A percentile compares a stretch with the other conserved stretches of the same genome.
phyloP scores from a whole-genome alignment of 1,140 invertebrate species.

The Panulirus ornatus region DNA sequence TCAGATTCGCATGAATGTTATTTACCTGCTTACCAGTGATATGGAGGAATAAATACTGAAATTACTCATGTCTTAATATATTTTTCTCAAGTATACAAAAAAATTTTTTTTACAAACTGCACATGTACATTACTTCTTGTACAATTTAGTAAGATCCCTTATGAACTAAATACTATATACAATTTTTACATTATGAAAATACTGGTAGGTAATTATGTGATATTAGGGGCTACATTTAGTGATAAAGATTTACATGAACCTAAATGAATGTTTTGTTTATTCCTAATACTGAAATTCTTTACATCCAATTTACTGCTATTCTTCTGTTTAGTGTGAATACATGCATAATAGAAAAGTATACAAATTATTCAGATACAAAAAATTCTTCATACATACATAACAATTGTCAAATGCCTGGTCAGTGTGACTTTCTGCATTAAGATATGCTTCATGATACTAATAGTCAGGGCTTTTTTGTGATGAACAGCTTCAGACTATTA shows the following conservation, averaged over 20 bases:
- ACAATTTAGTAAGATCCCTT: neutral
- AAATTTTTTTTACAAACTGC: neutral
- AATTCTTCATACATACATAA: neutral
- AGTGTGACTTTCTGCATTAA: no score
- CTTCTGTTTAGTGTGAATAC: neutral
- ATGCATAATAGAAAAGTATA: neutral
- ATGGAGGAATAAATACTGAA: no score
- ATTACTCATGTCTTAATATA: neutral
- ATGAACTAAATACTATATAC: neutral
- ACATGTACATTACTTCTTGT: neutral
- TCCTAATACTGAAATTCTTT: neutral
- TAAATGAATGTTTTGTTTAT: neutral
- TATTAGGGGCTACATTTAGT: neutral
- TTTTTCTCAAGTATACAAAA: neutral
- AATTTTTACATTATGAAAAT: neutral
- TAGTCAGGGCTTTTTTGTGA: no score
- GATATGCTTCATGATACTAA: no score
- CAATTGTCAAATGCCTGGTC: no score
- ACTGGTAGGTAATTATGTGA: neutral
- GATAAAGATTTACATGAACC: neutral
- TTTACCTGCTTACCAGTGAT: no score
- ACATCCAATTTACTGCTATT: neutral
- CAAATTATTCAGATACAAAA: neutral
- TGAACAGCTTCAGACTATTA: no score
- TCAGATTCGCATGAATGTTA: no score